Evolutionary conservation across 2,113 vertebrate genomes (phyloP).

Genomic region (Rattus rattus): DNA sequence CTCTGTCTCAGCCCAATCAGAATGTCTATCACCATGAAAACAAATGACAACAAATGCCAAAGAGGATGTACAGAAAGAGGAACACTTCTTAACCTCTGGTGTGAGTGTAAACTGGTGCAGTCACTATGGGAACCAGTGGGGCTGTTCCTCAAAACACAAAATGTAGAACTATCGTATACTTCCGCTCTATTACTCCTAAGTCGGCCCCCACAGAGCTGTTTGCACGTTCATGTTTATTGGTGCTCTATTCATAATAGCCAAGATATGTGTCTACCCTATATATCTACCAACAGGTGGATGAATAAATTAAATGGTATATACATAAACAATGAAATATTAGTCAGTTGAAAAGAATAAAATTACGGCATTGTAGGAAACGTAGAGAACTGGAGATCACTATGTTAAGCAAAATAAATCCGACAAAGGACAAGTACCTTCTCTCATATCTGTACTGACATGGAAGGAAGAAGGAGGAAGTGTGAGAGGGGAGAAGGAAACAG

Average conservation of each 20-base stretch:
- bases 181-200: not conserved
- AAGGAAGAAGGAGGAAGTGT: not conserved
- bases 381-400: not conserved
- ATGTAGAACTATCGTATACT: not conserved
- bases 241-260: not conserved
- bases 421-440: not conserved
- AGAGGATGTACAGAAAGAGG: not conserved
- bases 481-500: not conserved
- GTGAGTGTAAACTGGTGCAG: not conserved
- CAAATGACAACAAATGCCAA: not conserved
- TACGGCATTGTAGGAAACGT: not conserved
- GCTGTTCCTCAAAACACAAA: not conserved
- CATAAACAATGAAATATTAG: not conserved
- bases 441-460: not conserved
- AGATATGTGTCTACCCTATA: not conserved
- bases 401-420: not conserved
- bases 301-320: not conserved
- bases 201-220: not conserved
- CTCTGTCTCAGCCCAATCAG: no score
- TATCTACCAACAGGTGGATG: not conserved
- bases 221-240: not conserved
- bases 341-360: not conserved
- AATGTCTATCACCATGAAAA: not conserved
- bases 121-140: not conserved
- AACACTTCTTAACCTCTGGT: not conserved